phyloP scores from a whole-genome alignment of 2,113 vertebrate species.

The Peromyscus polionotus region DNA sequence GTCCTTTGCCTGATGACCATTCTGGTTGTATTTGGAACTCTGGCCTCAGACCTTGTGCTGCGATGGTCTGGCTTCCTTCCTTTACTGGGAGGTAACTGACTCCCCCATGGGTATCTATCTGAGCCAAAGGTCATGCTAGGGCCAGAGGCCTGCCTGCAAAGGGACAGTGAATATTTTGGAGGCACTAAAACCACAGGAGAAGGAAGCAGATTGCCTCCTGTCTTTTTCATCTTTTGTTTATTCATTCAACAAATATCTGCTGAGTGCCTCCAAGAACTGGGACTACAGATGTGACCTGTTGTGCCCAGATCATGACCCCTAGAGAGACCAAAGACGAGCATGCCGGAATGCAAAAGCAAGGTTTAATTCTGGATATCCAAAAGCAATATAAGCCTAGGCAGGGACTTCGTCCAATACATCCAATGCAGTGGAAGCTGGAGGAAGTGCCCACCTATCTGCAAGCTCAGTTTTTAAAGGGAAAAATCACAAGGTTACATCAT shows the following conservation, averaged over 20 bases:
- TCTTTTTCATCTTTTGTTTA: neutral
- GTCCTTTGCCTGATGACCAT: neutral
- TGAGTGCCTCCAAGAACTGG: neutral
- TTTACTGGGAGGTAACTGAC: neutral
- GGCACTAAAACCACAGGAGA: neutral
- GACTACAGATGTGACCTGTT: neutral
- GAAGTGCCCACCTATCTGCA: no score
- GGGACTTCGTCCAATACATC: no score
- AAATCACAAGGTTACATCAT: no score
- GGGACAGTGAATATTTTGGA: neutral
- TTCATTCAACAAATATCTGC: neutral
- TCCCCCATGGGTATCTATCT: neutral
- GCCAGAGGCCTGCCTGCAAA: neutral
- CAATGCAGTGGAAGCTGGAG: no score
- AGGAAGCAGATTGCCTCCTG: neutral
- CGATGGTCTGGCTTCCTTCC: neutral
- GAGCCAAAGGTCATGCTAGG: neutral
- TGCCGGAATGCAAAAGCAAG: no score
- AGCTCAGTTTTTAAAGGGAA: no score
- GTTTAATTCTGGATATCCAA: no score
- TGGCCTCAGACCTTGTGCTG: neutral
- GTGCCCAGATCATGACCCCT: no score
- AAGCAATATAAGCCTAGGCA: no score
- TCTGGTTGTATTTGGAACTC: neutral
- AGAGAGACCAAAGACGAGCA: no score